Percentiles rank a stretch among this genome's conserved stretches.
Conservation (phyloP, 1,140 invertebrate genomes). For the Hypothenemus hampei region DNA sequence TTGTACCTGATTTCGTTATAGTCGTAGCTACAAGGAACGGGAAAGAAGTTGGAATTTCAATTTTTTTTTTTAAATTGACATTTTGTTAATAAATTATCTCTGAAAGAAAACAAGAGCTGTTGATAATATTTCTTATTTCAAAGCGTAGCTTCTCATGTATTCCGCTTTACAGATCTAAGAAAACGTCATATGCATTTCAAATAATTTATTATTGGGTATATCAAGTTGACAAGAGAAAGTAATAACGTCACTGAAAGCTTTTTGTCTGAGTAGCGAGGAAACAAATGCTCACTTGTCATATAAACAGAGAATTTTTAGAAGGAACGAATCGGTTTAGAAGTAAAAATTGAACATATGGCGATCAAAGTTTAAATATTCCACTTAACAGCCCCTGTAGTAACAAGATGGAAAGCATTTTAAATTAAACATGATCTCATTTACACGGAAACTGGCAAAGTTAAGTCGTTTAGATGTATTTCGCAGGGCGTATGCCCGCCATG, state of each 20-base stretch:
- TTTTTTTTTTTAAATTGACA: no score
- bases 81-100: no score
- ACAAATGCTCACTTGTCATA: no score
- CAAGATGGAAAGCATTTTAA: conserved; percentile 27
- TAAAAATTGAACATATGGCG: conserved; percentile 2
- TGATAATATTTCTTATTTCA: conserved; percentile 3
- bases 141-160: not conserved
- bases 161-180: not conserved
- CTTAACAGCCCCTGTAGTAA: conserved; percentile 14
- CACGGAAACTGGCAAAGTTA: conserved; percentile 28
- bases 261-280: no score
- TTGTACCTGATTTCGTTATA: no score
- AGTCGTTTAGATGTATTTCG: conserved; percentile 29
- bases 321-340: no score
- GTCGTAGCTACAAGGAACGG: no score
- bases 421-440: conserved; percentile 29
- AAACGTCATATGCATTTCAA: not conserved
- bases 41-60: no score
- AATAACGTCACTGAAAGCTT: not conserved
- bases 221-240: conserved; percentile 1
- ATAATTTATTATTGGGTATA: conserved; percentile 8
- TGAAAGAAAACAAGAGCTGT: no score
- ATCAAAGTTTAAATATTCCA: conserved; percentile 8
- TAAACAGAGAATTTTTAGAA: no score
- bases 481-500: conserved; percentile 25